Evolutionary conservation across 2,797 vertebrate species (phyloP).

Genomic region (Sternotherus odoratus): DNA sequence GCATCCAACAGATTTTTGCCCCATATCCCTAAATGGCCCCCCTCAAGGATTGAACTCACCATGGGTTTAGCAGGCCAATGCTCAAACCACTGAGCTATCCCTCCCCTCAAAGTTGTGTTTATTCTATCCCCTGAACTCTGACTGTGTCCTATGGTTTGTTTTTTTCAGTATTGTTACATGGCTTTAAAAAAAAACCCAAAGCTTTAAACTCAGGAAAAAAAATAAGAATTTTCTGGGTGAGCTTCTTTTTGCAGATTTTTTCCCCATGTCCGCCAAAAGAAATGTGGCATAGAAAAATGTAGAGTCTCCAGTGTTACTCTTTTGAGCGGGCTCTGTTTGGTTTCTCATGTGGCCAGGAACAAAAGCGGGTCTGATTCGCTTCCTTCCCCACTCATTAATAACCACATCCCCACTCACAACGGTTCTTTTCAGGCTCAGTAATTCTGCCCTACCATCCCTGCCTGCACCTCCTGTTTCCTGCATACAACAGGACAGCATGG

Average conservation of each 20-base stretch:
- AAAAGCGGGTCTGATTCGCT: neutral
- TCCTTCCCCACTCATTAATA: neutral
- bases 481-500: neutral
- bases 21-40: too few species aligned
- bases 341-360: neutral
- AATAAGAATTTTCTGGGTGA: slow-evolving; percentile 32
- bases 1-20: too few species aligned
- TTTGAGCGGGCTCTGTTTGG: neutral
- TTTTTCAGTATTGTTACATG: slow-evolving; percentile 1
- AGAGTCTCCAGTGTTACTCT: neutral
- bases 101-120: neutral
- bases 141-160: neutral
- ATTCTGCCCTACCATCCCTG: neutral
- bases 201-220: slow-evolving; percentile 30
- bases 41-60: too few species aligned
- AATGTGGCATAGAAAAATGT: neutral
- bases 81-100: too few species aligned
- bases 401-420: neutral
- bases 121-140: neutral
- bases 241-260: slow-evolving; percentile 7
- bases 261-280: slow-evolving; percentile 21
- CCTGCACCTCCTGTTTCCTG: neutral
- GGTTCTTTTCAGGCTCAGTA: neutral
- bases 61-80: too few species aligned
- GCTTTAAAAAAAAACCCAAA: neutral